A percentile compares a stretch with the other conserved stretches of the same genome.
Conservation (phyloP, 2,797 vertebrate genomes). For the Gallinago stenura region DNA sequence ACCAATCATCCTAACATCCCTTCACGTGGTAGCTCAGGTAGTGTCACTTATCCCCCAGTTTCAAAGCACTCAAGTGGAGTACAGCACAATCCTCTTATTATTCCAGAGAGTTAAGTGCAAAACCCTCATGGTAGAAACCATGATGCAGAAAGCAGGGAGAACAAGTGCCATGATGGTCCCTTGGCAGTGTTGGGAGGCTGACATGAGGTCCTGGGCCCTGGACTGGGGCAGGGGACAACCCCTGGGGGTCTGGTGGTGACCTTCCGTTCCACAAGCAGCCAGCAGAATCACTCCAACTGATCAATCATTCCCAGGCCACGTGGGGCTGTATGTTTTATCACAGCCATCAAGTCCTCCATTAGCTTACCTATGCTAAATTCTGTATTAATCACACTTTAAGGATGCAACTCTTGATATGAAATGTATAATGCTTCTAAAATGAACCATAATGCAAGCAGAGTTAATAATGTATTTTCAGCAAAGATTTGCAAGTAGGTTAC, state of each 20-base stretch:
- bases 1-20: not conserved
- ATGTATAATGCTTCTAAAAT: not conserved
- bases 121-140: fast-evolving
- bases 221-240: not conserved
- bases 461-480: not conserved
- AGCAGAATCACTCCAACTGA: not conserved
- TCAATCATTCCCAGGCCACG: fast-evolving
- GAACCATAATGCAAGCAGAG: not conserved
- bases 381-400: not conserved
- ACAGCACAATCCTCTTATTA: not conserved
- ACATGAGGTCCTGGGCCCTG: not conserved
- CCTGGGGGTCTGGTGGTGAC: not conserved
- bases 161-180: not conserved
- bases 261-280: not conserved
- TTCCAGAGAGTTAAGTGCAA: not conserved
- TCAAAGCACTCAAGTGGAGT: not conserved
- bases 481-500: not conserved
- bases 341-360: not conserved
- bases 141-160: not conserved
- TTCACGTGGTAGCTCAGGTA: not conserved
- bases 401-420: not conserved
- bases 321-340: not conserved
- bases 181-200: fast-evolving
- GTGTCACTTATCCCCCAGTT: not conserved
- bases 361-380: not conserved